Evolutionary conservation across 1,140 invertebrate genomes (phyloP).

Genomic region (Drosophila setifemur): DNA sequence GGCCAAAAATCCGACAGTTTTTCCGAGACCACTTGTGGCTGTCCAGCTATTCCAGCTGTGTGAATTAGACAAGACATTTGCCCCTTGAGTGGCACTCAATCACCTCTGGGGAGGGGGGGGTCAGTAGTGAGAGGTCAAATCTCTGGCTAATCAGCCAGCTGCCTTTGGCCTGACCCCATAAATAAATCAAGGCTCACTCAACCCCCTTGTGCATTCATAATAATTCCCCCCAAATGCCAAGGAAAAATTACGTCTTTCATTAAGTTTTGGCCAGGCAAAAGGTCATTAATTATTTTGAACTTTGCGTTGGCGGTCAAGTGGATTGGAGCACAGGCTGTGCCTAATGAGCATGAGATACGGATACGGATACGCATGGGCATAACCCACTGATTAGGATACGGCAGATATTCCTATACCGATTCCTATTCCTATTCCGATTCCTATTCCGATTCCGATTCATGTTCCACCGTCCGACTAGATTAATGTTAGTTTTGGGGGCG

Average conservation of each 20-base stretch:
- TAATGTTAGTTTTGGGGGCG: constrained; percentile 64
- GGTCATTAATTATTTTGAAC: constrained; percentile 81
- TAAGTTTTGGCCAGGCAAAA: constrained; percentile 67
- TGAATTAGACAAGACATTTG: constrained; percentile 71
- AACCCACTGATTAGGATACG: constrained; percentile 41
- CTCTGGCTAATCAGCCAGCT: constrained; percentile 67
- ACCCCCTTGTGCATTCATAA: background rate
- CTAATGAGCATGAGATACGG: constrained; percentile 78
- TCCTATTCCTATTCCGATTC: constrained; percentile 9
- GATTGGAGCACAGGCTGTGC: constrained; percentile 61
- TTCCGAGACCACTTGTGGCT: constrained; percentile 33
- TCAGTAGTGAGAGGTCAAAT: constrained; percentile 47
- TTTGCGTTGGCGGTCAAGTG: constrained; percentile 68
- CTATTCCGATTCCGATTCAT: background rate
- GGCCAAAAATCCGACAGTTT: too few species aligned
- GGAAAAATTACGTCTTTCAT: constrained; percentile 78
- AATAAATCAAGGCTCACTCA: constrained; percentile 66
- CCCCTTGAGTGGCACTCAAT: constrained; percentile 50
- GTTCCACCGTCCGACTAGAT: constrained; percentile 42
- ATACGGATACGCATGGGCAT: constrained; percentile 31
- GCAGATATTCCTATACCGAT: constrained; percentile 11
- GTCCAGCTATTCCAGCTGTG: constrained; percentile 21
- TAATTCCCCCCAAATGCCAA: background rate
- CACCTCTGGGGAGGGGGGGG: constrained; percentile 23
- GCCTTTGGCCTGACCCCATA: constrained; percentile 53